Percentiles rank a stretch among this genome's conserved stretches.
Conservation (phyloP, 1,140 invertebrate genomes). For the Lepidotrigona ventralis region DNA sequence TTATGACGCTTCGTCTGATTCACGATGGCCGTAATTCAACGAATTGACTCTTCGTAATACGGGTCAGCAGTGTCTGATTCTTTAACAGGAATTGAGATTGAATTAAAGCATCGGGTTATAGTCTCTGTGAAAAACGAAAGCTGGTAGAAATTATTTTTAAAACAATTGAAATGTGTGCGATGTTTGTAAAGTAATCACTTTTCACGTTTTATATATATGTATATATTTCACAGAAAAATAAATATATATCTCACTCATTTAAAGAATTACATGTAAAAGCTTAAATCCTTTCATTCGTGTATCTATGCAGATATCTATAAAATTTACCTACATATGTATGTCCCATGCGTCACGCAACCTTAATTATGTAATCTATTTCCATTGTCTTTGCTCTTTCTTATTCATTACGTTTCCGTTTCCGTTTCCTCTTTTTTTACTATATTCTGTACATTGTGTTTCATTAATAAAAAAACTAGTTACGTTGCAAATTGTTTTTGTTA, state of each 20-base stretch:
- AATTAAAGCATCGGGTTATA: conserved; percentile 16
- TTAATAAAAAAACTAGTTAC: background rate
- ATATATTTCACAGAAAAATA: background rate
- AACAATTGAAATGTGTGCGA: background rate
- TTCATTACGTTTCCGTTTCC: conserved; percentile 31
- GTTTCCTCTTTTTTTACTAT: conserved; percentile 18
- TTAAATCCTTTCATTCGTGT: background rate
- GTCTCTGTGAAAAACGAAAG: background rate
- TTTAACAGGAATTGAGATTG: conserved; percentile 31
- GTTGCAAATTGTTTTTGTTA: background rate
- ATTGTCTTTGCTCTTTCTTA: conserved; percentile 47
- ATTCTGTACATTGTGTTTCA: background rate
- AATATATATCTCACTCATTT: background rate
- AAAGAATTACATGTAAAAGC: background rate
- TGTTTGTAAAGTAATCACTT: background rate
- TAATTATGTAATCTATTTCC: conserved; percentile 70
- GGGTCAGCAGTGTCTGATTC: conserved; percentile 13
- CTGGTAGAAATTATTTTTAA: background rate
- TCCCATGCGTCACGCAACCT: conserved; percentile 71
- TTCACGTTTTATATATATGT: background rate
- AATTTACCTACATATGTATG: conserved; percentile 48
- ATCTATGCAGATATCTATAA: background rate
- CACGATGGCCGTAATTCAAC: conserved; percentile 22
- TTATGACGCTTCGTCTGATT: conserved; percentile 12
- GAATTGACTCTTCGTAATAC: conserved; percentile 4